Base-by-base conservation (phyloP, 2,113 vertebrate genomes). In the Colistium nudipinnis region DNA sequence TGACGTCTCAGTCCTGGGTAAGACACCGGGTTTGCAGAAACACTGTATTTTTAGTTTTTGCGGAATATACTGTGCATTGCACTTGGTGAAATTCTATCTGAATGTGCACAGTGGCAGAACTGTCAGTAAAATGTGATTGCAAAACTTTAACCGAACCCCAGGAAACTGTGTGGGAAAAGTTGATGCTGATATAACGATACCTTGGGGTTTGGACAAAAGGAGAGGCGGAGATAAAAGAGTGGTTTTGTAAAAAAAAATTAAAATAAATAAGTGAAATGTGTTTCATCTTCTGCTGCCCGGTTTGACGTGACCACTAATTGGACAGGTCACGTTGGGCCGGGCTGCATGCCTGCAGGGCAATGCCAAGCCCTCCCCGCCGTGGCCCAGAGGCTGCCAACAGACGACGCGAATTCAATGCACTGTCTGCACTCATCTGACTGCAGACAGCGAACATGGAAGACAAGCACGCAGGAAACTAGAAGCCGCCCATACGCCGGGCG, bases 271-370 rank as follows among this genome's bases (percentile, higher is more conserved):
- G n/a, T n/a, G n/a, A n/a, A n/a, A n/a, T n/a, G 13, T 61, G 2
- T 45, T 55, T 77, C 20, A 43, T 61, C 7, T 39, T 30, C 56
- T 27, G 4, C 48, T 51, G 25, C 19, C 19, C 38, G 41, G 27
- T 51, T 61, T 44, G 10, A 49, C 30, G 60, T 3, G 57, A n/a
- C 28, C 54, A 19, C 20, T 83, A 75, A 87, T 78, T 81, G 76
- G 70, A 76, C 63, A 8, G 65, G 66, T 71, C 70, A 3, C 59
- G 73, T 72, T 48, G 53, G 38, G 43, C 3, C 25, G 45, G 76
- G 67, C 25, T 59, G 6, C 13, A 51, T 76, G 79, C 70, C 70
- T 53, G 53, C 51, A 53, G 74, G 51, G 80, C 51, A 11, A 27
- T 66, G 74, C 41, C 31, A 49, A 62, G 51, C 43, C 13, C 3